Conservation (phyloP, 2,888 invertebrate genomes). For the Volucella inanis region DNA sequence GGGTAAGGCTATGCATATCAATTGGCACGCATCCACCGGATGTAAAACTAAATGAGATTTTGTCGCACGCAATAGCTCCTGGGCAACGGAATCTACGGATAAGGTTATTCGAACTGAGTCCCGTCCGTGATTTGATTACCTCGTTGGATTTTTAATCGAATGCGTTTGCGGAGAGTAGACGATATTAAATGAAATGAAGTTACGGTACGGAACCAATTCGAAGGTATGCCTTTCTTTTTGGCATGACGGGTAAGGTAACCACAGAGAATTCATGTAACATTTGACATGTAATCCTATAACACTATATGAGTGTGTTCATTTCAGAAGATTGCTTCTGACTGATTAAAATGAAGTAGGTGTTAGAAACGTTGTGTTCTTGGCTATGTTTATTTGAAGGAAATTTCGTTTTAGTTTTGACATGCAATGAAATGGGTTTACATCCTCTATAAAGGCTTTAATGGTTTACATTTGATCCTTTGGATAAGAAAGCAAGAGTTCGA, state of each 20-base stretch:
- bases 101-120: conserved; percentile 1
- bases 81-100: neutral
- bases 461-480: no score
- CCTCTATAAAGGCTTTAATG: no score
- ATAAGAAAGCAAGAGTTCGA: no score
- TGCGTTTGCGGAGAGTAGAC: neutral
- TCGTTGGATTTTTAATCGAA: conserved; percentile 56
- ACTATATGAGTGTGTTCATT: neutral
- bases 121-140: conserved; percentile 31
- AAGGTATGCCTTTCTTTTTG: conserved; percentile 7
- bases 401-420: no score
- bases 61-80: conserved; percentile 22
- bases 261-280: neutral
- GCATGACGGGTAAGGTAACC: neutral
- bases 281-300: neutral
- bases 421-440: no score
- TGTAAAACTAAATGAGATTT: conserved; percentile 46
- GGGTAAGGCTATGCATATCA: conserved; percentile 42
- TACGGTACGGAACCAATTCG: neutral
- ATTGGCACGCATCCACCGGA: conserved; percentile 21
- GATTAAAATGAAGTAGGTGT: neutral
- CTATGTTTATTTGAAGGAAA: no score
- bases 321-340: neutral
- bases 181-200: neutral
- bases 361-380: no score